These are phyloP conservation scores for Aplocera efformata DNA, from an alignment of 2,888 invertebrate genomes.

Conservation along the genomic window DNA sequence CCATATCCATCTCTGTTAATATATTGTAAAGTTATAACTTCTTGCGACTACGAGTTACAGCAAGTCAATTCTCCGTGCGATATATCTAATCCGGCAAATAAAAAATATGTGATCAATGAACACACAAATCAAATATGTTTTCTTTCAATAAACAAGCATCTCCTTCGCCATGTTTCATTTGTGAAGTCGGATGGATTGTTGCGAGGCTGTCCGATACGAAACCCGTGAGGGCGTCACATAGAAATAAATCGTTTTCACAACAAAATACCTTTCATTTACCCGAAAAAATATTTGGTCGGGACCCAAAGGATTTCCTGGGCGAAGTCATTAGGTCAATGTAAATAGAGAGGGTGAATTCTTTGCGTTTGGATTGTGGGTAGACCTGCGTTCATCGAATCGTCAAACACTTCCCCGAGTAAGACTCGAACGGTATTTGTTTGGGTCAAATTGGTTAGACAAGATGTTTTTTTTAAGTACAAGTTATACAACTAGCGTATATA, in stretches of 20 bases:
- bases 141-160: no score
- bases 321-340: slow-evolving; percentile 55
- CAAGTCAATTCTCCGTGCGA: no score
- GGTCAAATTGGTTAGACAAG: no score
- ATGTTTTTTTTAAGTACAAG: no score
- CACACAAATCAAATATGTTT: no score
- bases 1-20: no score
- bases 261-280: slow-evolving; percentile 32
- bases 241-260: slow-evolving; percentile 28
- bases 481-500: no score
- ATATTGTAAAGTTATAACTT: no score
- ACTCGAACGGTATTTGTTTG: no score
- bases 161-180: not conserved
- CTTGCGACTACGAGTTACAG: no score
- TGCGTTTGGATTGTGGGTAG: slow-evolving; percentile 42
- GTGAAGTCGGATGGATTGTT: slow-evolving; percentile 17
- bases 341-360: slow-evolving; percentile 49
- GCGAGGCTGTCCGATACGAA: slow-evolving; percentile 2
- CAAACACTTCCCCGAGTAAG: not conserved
- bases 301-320: slow-evolving; percentile 34
- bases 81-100: no score
- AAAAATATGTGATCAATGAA: no score
- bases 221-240: slow-evolving; percentile 15
- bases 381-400: slow-evolving; percentile 37
- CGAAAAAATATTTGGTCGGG: slow-evolving; percentile 46